Percentiles rank a stretch among this genome's conserved stretches.
Conservation (phyloP, 2,888 invertebrate genomes). For the Acanthopleura granulata region DNA sequence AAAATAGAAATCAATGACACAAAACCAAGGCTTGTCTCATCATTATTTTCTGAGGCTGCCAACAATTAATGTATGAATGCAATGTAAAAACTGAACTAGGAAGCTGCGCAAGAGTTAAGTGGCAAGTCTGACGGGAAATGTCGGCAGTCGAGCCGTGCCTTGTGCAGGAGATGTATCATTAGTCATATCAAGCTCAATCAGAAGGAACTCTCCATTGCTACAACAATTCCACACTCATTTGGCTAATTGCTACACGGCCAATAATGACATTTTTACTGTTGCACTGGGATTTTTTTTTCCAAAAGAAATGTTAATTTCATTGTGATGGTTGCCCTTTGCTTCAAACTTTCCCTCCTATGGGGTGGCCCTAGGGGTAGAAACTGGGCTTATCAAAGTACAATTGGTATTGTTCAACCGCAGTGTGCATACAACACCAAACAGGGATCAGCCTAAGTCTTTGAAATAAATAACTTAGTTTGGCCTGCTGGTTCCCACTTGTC, state of each 20-base stretch:
- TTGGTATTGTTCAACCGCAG: not conserved
- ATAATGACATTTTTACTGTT: not conserved
- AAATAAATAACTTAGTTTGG: not conserved
- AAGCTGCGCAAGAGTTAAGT: no score
- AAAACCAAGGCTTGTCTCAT: no score
- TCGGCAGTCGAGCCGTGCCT: no score
- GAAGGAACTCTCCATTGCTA: no score
- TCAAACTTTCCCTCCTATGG: not conserved
- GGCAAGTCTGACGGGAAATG: no score
- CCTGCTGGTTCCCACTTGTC: not conserved
- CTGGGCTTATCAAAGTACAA: not conserved
- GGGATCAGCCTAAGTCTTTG: slow-evolving; percentile 1
- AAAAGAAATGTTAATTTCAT: slow-evolving; percentile 11
- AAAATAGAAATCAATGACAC: no score
- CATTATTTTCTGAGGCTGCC: no score
- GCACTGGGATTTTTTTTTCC: not conserved
- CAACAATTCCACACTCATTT: not conserved
- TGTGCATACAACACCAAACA: not conserved
- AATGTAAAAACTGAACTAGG: no score
- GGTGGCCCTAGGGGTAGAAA: not conserved
- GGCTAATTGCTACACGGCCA: not conserved
- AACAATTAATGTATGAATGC: no score
- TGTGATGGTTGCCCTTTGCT: not conserved
- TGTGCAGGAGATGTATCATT: no score
- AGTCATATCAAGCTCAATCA: no score